phyloP scores from a whole-genome alignment of 2,113 vertebrate genomes.

The Collichthys lucidus region DNA sequence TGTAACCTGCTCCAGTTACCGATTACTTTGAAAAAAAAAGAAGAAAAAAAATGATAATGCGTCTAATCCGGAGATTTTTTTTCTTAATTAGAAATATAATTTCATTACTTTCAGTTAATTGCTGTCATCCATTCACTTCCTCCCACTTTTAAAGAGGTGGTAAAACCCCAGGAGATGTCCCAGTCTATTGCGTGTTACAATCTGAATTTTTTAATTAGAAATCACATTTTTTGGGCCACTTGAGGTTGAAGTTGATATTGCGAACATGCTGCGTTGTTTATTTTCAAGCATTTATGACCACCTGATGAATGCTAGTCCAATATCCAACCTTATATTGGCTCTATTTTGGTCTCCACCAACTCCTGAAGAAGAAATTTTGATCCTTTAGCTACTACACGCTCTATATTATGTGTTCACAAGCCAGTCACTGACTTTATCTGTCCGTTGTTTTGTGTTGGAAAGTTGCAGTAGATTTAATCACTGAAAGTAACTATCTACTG shows the following conservation, averaged over 20 bases:
- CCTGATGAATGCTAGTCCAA: neutral
- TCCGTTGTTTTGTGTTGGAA: neutral
- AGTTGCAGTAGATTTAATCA: neutral
- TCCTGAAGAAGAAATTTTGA: neutral
- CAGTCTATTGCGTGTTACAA: neutral
- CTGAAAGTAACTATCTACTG: neutral
- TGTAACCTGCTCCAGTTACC: neutral
- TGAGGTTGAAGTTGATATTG: no score
- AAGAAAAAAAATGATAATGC: neutral
- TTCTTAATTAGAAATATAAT: conserved; percentile 11
- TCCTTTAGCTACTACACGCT: neutral
- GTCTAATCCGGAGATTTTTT: neutral
- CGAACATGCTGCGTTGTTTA: no score
- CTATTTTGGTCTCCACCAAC: neutral
- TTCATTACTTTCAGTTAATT: neutral
- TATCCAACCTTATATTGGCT: neutral
- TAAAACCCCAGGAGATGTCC: neutral
- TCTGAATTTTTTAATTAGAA: neutral
- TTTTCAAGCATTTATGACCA: neutral
- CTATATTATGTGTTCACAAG: neutral
- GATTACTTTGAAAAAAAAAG: neutral
- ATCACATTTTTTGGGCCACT: neutral
- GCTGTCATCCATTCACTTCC: neutral
- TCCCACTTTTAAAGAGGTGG: neutral
- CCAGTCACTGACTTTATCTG: neutral